Percentiles rank a stretch among this genome's conserved stretches.
phyloP scores from a whole-genome alignment of 2,888 invertebrate genomes.

The Timandra comae region DNA sequence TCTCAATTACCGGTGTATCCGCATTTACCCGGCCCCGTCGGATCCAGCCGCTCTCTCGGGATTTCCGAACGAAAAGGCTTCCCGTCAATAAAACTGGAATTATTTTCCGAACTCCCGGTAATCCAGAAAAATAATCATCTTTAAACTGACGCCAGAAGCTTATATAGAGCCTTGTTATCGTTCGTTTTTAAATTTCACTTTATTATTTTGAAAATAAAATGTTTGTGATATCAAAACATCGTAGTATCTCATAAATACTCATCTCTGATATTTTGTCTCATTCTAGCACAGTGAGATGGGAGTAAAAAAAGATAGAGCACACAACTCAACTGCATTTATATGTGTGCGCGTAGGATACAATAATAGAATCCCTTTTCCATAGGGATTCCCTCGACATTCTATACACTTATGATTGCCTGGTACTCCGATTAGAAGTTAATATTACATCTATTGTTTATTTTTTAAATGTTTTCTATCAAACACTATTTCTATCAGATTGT shows the following conservation, averaged over 20 bases:
- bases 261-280: too few relatives aligned
- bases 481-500: not conserved
- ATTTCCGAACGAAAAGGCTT: conserved; percentile 28
- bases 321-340: conserved; percentile 1
- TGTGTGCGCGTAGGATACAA: conserved; percentile 25
- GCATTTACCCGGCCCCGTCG: conserved; percentile 30
- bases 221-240: too few relatives aligned
- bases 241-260: too few relatives aligned
- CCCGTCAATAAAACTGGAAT: conserved; percentile 18
- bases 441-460: conserved; percentile 18
- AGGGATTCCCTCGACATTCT: conserved; percentile 34
- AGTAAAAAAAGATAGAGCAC: not conserved
- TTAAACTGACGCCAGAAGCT: conserved; percentile 16
- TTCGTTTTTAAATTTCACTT: too few relatives aligned
- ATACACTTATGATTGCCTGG: conserved; percentile 42
- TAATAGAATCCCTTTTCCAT: conserved; percentile 31
- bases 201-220: too few relatives aligned
- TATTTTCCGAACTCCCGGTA: conserved; percentile 11
- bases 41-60: conserved; percentile 26
- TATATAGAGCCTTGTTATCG: conserved; percentile 3
- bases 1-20: conserved; percentile 40
- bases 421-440: conserved; percentile 36
- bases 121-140: conserved; percentile 11
- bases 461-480: conserved; percentile 14
- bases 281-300: not conserved